phyloP scores from a whole-genome alignment of 2,797 vertebrate genomes.

The Pangasius mekongensis region DNA sequence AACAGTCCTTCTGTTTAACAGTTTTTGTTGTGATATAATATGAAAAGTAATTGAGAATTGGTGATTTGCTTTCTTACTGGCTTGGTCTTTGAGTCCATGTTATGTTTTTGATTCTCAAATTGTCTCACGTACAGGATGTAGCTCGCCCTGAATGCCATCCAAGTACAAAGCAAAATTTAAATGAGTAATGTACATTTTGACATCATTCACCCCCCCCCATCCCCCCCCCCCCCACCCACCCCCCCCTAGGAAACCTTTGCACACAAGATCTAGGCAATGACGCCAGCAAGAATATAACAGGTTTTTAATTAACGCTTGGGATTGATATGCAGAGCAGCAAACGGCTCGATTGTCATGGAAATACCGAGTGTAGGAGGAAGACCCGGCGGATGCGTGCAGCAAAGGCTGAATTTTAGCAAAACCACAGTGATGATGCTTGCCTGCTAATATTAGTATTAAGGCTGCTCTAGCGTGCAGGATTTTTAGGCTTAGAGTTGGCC shows the following conservation, averaged over 20 bases:
- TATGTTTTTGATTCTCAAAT: not conserved
- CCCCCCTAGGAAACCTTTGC: slow-evolving; percentile 51
- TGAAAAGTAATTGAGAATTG: not conserved
- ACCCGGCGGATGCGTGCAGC: slow-evolving; percentile 37
- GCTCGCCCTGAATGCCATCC: not conserved
- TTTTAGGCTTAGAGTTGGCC: not conserved
- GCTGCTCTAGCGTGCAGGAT: not conserved
- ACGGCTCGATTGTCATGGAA: slow-evolving; percentile 78
- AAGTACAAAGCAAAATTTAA: slow-evolving; percentile 25
- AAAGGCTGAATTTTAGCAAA: slow-evolving; percentile 14
- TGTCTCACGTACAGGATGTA: not conserved
- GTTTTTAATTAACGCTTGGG: slow-evolving; percentile 82
- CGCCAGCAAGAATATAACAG: slow-evolving; percentile 78
- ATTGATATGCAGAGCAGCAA: slow-evolving; percentile 82
- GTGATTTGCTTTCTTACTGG: not conserved
- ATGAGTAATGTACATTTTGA: slow-evolving; percentile 18
- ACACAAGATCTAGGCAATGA: slow-evolving; percentile 57
- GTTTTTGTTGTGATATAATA: no score
- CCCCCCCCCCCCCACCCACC: no score
- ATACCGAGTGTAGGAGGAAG: slow-evolving; percentile 66
- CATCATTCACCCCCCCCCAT: slow-evolving; percentile 81
- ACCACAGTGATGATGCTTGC: not conserved
- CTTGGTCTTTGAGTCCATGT: not conserved
- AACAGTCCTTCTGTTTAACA: not conserved
- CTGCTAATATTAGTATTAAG: slow-evolving; percentile 34